Conservation (phyloP, 2,888 invertebrate species). For the Diplazon laetatorius region DNA sequence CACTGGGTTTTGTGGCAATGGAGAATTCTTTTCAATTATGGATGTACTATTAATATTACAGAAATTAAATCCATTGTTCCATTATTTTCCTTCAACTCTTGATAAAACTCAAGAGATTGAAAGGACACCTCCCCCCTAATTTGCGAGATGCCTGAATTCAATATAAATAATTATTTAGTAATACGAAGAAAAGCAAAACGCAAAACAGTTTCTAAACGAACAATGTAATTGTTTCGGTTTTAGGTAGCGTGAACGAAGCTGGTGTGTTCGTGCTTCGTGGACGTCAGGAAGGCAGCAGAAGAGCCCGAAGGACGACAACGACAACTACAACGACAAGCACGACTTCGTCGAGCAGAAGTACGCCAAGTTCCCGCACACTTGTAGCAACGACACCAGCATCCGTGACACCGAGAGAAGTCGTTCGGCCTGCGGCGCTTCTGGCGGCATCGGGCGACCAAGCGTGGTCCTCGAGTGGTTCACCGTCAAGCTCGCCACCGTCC, state of each 20-base stretch:
- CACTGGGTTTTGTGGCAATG: no score
- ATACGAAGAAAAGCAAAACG: no score
- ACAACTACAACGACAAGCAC: slow-evolving; percentile 68
- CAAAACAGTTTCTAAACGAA: slow-evolving; percentile 1
- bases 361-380: slow-evolving; percentile 68
- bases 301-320: slow-evolving; percentile 76
- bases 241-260: slow-evolving; percentile 80
- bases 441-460: slow-evolving; percentile 78
- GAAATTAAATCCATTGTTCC: no score
- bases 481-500: slow-evolving; percentile 72
- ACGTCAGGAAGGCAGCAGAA: slow-evolving; percentile 77
- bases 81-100: slow-evolving; percentile 20
- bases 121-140: no score
- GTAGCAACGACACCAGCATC: slow-evolving; percentile 70
- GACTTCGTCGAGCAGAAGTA: slow-evolving; percentile 72
- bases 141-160: no score
- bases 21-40: no score
- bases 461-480: slow-evolving; percentile 75
- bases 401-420: slow-evolving; percentile 73
- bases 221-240: slow-evolving; percentile 31
- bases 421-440: slow-evolving; percentile 78
- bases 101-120: no score
- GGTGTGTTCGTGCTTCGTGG: slow-evolving; percentile 79
- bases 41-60: no score
- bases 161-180: no score